Base-by-base conservation (phyloP, 2,113 vertebrate genomes). In the Serinus canaria region DNA sequence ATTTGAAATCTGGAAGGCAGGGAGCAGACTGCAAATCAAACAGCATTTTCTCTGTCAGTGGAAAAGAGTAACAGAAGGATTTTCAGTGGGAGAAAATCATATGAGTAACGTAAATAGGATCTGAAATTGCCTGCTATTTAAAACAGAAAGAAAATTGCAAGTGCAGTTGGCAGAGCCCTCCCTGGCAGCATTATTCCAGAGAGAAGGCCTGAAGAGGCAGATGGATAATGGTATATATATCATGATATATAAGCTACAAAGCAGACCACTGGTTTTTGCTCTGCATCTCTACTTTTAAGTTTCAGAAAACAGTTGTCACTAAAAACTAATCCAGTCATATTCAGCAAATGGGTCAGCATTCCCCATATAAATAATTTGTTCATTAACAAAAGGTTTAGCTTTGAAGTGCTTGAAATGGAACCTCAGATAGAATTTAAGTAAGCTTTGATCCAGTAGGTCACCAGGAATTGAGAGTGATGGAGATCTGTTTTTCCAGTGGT, bases 61-160 rank as follows among this genome's bases (percentile, higher is more conserved):
- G 44, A 86, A 83, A 92, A 95, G 56, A 88, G 63, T 63, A 77
- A 69, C 74, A 96, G 91, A 94, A 94, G 84, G 87, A 53, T 73
- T 91, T 96, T 82, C 73, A 83, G 33, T 81, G 92, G 92, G 59
- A 95, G 55, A 92, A 94, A 96, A 96, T 94, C 68, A 56, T 90
- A 88, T 94, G 92, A 92, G 93, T 96, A 92, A 92, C 56, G 37
- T 44, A 94, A 93, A 68, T 60, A 88, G 73, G 50, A 68, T 85
- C 33, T 91, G 77, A 92, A 95, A 86, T 80, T 90, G 63, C 50
- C 75, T 80, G 59, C 89, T 91, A 63, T 83, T 95, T 93, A 83
- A 91, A 95, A 88, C 1, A 7, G 75, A 41, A 94, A 91, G 72
- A 91, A 88, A 93, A 90, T 83, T 83, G 67, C 63, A 88, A 88